Conservation (phyloP, 2,888 invertebrate species). For the Bursaphelenchus okinawaensis region DNA sequence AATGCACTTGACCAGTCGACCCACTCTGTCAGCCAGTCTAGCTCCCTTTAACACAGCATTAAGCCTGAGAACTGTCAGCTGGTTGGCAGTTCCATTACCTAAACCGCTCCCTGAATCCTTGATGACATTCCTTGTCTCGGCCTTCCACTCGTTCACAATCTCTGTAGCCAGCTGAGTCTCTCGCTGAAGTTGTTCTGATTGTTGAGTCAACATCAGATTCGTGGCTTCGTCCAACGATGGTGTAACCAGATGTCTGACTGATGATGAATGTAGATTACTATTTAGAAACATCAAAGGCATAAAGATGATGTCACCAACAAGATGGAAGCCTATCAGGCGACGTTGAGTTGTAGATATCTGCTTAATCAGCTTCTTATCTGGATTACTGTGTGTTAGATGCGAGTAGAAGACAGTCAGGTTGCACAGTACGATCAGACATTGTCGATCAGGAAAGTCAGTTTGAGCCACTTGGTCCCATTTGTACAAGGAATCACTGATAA, state of each 20-base stretch:
- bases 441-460: slow-evolving; percentile 39
- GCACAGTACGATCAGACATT: slow-evolving; percentile 28
- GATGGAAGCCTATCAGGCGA: slow-evolving; percentile 68
- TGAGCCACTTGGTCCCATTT: slow-evolving; percentile 41
- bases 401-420: slow-evolving; percentile 40
- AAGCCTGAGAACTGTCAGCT: slow-evolving; percentile 2
- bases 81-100: slow-evolving; percentile 4
- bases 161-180: slow-evolving; percentile 16
- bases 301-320: slow-evolving; percentile 78
- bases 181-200: slow-evolving; percentile 22
- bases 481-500: slow-evolving; percentile 27
- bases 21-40: slow-evolving; percentile 68
- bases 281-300: slow-evolving; percentile 75
- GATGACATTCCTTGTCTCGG: slow-evolving; percentile 18
- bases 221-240: slow-evolving; percentile 8
- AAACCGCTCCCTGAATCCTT: neutral
- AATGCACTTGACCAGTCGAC: slow-evolving; percentile 65
- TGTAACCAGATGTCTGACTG: neutral
- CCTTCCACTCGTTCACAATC: slow-evolving; percentile 19
- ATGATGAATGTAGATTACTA: slow-evolving; percentile 6
- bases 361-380: slow-evolving; percentile 30
- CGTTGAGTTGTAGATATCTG: slow-evolving; percentile 23
- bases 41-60: slow-evolving; percentile 63
- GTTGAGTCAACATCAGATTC: slow-evolving; percentile 19
- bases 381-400: slow-evolving; percentile 24